Conservation (phyloP, 2,113 vertebrate genomes). For the Junco hyemalis region DNA sequence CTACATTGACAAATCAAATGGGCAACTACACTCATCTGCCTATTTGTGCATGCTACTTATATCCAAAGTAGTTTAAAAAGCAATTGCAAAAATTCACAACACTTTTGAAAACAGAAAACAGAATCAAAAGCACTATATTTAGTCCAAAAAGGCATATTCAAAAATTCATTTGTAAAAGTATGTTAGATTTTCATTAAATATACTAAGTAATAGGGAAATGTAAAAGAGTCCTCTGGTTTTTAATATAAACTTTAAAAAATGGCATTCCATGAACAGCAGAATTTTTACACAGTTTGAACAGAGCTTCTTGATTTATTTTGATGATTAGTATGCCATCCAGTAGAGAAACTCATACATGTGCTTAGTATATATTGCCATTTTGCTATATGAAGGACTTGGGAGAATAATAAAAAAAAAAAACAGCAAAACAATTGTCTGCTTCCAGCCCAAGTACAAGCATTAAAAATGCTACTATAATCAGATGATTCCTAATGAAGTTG, state of each 20-base stretch:
- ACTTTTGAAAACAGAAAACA: neutral
- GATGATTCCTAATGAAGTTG: neutral
- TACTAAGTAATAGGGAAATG: neutral
- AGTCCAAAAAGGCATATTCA: neutral
- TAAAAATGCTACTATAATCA: neutral
- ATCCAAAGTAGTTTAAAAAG: neutral
- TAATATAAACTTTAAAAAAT: neutral
- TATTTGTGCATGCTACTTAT: neutral
- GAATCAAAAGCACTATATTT: neutral
- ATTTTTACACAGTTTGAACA: neutral
- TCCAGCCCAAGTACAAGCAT: neutral
- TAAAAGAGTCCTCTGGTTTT: neutral
- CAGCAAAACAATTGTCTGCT: neutral
- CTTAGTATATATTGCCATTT: neutral
- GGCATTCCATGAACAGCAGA: neutral
- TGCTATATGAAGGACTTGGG: accelerated
- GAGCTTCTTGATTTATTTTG: neutral
- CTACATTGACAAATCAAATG: neutral
- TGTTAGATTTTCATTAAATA: neutral
- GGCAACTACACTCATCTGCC: neutral
- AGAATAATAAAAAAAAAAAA: neutral
- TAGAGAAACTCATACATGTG: neutral
- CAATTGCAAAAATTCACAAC: neutral
- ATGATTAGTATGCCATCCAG: neutral
- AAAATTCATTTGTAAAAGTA: neutral